These are phyloP conservation scores for Semaprochilodus insignis DNA, from an alignment of 2,797 vertebrate species.

Conservation along the genomic window DNA sequence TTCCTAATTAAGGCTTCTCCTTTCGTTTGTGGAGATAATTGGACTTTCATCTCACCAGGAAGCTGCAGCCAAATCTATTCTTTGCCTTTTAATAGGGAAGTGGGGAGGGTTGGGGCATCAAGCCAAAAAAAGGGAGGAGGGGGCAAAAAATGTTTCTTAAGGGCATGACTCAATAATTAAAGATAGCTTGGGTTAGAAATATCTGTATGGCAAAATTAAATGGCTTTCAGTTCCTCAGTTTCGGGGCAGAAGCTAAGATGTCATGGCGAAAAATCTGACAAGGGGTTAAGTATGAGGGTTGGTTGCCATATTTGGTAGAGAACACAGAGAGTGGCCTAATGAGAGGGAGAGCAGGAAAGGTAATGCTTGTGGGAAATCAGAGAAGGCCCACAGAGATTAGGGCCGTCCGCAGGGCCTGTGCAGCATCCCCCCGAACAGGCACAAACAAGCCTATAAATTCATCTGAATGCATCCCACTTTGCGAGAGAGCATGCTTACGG, in stretches of 20 bases:
- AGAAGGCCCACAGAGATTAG: conserved; percentile 54
- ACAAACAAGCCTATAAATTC: conserved; percentile 58
- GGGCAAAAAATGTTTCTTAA: conserved; percentile 82
- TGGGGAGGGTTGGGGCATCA: conserved; percentile 30
- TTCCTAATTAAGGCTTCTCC: conserved; percentile 91
- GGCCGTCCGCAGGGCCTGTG: conserved; percentile 25
- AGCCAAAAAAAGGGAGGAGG: conserved; percentile 39
- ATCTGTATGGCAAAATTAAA: conserved; percentile 65
- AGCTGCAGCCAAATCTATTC: conserved; percentile 91
- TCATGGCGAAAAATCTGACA: conserved; percentile 2
- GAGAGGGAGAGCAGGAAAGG: conserved; percentile 46
- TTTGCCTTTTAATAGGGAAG: conserved; percentile 88
- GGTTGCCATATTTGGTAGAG: conserved; percentile 29
- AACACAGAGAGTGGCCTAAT: conserved; percentile 52
- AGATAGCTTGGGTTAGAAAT: conserved; percentile 84
- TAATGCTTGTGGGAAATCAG: conserved; percentile 56
- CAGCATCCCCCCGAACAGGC: conserved; percentile 37
- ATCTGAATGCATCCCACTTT: conserved; percentile 43
- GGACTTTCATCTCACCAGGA: conserved; percentile 96
- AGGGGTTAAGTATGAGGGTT: conserved; percentile 46
- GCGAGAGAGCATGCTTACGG: conserved; percentile 27
- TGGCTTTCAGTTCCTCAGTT: conserved; percentile 12
- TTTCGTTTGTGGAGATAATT: conserved; percentile 94
- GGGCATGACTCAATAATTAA: conserved; percentile 91
- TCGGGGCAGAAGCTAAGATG: conserved; percentile 31